A percentile compares a stretch with the other conserved stretches of the same genome.
These are phyloP conservation scores for Deroptyus accipitrinus DNA, from an alignment of 2,113 vertebrate species.

Conservation along the genomic window DNA sequence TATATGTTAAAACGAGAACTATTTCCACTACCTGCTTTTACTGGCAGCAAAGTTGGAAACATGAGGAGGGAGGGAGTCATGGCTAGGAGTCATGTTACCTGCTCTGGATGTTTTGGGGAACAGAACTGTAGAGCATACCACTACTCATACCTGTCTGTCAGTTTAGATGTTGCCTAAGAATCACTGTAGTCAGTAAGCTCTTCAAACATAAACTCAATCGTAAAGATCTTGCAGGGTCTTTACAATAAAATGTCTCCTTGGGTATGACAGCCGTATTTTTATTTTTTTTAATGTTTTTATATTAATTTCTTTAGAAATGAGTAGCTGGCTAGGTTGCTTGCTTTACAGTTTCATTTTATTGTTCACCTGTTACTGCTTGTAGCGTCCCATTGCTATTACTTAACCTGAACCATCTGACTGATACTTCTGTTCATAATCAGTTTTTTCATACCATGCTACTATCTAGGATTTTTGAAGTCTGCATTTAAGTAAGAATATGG, in stretches of 20 bases:
- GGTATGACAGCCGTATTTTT: neutral
- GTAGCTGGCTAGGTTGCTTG: neutral
- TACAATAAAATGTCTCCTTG: neutral
- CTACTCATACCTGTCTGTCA: neutral
- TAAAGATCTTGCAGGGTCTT: neutral
- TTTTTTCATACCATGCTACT: neutral
- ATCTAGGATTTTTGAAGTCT: neutral
- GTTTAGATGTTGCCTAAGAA: neutral
- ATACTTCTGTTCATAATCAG: neutral
- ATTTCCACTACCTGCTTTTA: neutral
- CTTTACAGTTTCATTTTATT: neutral
- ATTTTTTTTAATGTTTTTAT: neutral
- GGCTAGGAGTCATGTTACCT: neutral
- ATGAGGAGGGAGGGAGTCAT: neutral
- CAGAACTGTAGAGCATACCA: neutral
- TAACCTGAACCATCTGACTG: neutral
- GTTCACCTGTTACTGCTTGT: neutral
- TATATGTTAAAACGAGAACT: neutral
- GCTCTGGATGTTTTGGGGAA: neutral
- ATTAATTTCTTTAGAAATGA: neutral
- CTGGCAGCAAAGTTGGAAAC: neutral
- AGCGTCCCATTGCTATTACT: neutral
- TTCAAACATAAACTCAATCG: neutral
- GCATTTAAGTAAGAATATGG: neutral
- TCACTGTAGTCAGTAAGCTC: neutral